A percentile compares a stretch with the other conserved stretches of the same genome.
These are phyloP conservation scores for Ictidomys tridecemlineatus DNA, from an alignment of 2,113 vertebrate genomes.

Conservation along the genomic window DNA sequence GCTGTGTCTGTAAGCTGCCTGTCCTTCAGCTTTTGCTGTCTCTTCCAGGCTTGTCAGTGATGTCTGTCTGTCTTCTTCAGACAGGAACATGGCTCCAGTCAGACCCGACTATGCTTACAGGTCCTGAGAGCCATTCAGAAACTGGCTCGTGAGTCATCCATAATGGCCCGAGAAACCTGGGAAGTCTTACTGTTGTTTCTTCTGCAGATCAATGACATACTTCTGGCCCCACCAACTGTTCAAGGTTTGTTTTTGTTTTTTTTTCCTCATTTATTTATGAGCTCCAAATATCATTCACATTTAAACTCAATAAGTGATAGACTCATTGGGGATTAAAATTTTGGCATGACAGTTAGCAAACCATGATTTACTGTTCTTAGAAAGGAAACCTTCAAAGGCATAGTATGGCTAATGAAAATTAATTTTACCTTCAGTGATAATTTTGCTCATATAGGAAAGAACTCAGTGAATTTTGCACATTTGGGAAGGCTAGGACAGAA, in stretches of 20 bases:
- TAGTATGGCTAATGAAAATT: neutral
- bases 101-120: slow-evolving; percentile 95
- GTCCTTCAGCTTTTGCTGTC: slow-evolving; percentile 57
- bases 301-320: slow-evolving; percentile 56
- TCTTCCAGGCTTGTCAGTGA: slow-evolving; percentile 71
- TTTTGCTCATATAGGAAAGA: slow-evolving; percentile 30
- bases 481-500: slow-evolving; percentile 28
- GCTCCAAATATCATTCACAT: slow-evolving; percentile 55
- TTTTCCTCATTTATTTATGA: slow-evolving; percentile 63
- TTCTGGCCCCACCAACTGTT: slow-evolving; percentile 95
- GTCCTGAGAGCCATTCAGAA: slow-evolving; percentile 97
- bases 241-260: slow-evolving; percentile 89
- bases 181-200: slow-evolving; percentile 97
- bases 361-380: neutral
- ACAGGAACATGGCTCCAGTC: slow-evolving; percentile 93
- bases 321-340: slow-evolving; percentile 43
- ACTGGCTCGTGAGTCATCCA: slow-evolving; percentile 94
- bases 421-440: slow-evolving; percentile 49
- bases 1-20: neutral
- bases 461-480: neutral
- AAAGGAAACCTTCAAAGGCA: neutral
- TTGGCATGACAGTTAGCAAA: slow-evolving; percentile 31
- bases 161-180: slow-evolving; percentile 98
- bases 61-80: slow-evolving; percentile 86
- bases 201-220: slow-evolving; percentile 96